Base-by-base conservation (phyloP, 1,140 invertebrate species). In the Stegodyphus mimosarum region DNA sequence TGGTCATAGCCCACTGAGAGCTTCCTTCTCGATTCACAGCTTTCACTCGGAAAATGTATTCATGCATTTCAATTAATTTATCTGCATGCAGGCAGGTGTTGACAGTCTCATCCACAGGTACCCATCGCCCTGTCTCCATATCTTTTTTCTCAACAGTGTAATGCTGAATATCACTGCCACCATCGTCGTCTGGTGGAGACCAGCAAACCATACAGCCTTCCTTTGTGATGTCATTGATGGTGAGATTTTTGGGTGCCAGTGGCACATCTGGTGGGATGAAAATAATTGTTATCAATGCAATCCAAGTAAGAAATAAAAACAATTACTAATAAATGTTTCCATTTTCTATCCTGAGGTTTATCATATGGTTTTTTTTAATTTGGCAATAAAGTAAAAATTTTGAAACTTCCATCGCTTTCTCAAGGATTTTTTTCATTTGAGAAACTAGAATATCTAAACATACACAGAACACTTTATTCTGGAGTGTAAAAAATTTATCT, bases 21-120 rank as follows among this genome's bases (percentile, higher is more conserved):
- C 98, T 96, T 48, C 99, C 99, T 90, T 99, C 97, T 89, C 97
- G 97, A 90, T 99, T 99, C 10, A 99, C 97, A 50, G 99, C 99
- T 88, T 96, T 95, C 0, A 99, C 98, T 70, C 98, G 93, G 94
- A 99, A 99, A 92, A 99, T 98, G 91, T 99, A 99, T 11, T 96
- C 95, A 90, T 99, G 98, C 76, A 97, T 96, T 91, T 98, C 95
- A 88, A 96, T 94, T 66, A 98, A 91, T 99, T 99, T 99, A 0
- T 98, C 96, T 60, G 98, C 98, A 83, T 95, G 93, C 0, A 99
- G 95, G 76, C 97, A 92, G 55, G 94, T 97, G 13, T 96, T 96
- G 18, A 94, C 95, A 6, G 98, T 93, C 87, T 95, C 96, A 60
- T 94, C 96, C 89, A 96, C 97, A 15, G 96, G 95, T 73, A 98